Conservation (phyloP, 2,888 invertebrate species). For the Sericinus montela region DNA sequence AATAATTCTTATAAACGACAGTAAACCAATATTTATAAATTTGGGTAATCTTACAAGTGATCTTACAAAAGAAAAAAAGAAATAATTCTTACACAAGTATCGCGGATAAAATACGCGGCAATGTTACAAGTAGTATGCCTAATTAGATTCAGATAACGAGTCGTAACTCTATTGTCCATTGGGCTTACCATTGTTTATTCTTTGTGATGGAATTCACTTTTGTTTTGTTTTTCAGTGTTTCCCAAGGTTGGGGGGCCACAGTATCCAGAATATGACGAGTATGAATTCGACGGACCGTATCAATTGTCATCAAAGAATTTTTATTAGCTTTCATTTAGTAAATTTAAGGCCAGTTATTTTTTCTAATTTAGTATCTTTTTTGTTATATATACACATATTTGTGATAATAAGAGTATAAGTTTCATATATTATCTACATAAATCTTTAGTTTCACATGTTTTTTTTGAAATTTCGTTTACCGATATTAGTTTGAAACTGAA, state of each 20-base stretch:
- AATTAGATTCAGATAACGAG: slow-evolving; percentile 42
- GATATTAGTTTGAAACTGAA: too few species aligned
- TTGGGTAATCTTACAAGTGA: too few species aligned
- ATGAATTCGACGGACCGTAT: slow-evolving; percentile 47
- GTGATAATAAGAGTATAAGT: too few species aligned
- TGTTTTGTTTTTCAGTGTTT: slow-evolving; percentile 50
- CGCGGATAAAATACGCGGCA: slow-evolving; percentile 26
- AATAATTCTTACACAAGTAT: too few species aligned
- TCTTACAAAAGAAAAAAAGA: background rate
- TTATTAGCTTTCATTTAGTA: slow-evolving; percentile 20
- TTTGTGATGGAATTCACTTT: slow-evolving; percentile 24
- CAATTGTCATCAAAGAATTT: slow-evolving; percentile 24
- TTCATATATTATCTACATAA: too few species aligned
- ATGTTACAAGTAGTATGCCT: slow-evolving; percentile 32
- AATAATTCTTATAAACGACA: too few species aligned
- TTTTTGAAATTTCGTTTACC: too few species aligned
- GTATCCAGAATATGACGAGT: slow-evolving; percentile 56
- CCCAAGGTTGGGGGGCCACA: slow-evolving; percentile 44
- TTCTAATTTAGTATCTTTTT: too few species aligned
- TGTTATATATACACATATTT: too few species aligned
- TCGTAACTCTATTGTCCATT: slow-evolving; percentile 34
- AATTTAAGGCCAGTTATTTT: background rate
- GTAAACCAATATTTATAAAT: too few species aligned
- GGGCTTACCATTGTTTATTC: slow-evolving; percentile 26
- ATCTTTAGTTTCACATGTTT: too few species aligned